Evolutionary conservation across 2,797 vertebrate species (phyloP).

Genomic region (Cephalopachus bancanus): DNA sequence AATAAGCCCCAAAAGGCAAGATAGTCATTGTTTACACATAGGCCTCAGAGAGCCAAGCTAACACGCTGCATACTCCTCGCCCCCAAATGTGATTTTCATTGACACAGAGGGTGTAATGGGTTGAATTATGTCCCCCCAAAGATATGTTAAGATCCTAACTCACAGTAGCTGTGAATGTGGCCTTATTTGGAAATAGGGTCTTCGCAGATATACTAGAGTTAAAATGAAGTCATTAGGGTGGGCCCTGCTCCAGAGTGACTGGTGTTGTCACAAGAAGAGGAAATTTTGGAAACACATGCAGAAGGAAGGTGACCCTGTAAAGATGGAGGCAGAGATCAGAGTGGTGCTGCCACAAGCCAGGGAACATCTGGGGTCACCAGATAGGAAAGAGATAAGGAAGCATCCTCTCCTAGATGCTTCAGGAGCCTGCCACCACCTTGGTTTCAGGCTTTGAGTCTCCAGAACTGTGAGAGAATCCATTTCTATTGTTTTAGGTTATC

Average conservation of each 20-base stretch:
- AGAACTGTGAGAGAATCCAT: too few species aligned
- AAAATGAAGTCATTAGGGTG: background rate
- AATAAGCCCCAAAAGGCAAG: background rate
- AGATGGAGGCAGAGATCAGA: background rate
- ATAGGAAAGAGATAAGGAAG: background rate
- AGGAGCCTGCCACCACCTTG: background rate
- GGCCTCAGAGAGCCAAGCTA: background rate
- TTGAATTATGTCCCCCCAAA: background rate
- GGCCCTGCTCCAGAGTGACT: background rate
- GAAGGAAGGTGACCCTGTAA: background rate
- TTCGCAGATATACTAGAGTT: background rate
- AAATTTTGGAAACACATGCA: background rate
- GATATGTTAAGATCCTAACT: background rate
- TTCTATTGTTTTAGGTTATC: background rate
- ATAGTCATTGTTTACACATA: background rate
- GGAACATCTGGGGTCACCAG: background rate
- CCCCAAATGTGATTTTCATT: background rate
- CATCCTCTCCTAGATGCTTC: background rate
- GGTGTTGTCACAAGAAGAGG: background rate
- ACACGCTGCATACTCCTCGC: accelerated
- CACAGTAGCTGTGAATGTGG: background rate
- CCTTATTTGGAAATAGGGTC: background rate
- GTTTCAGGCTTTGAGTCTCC: background rate
- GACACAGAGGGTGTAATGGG: background rate
- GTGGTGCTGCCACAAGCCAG: background rate